These are phyloP conservation scores for Podabrus alpinus DNA, from an alignment of 2,888 invertebrate genomes.

Conservation along the genomic window DNA sequence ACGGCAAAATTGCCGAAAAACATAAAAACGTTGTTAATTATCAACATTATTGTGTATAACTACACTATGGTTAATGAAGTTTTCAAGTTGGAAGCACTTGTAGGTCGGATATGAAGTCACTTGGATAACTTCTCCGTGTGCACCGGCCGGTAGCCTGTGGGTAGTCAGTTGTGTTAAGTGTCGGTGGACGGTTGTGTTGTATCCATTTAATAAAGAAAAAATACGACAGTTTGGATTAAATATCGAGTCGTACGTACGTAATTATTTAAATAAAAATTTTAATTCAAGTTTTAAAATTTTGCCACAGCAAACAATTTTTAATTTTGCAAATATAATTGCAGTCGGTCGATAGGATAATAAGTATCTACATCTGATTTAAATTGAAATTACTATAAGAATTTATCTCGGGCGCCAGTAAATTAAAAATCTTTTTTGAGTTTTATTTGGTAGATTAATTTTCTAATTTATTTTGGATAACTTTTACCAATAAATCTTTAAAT, in stretches of 20 bases:
- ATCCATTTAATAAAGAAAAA: not conserved
- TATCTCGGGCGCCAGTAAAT: not conserved
- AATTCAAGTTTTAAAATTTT: not conserved
- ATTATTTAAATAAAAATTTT: not conserved
- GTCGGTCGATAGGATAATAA: no score
- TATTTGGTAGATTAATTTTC: not conserved
- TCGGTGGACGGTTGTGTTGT: not conserved
- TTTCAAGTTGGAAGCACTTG: conserved; percentile 5
- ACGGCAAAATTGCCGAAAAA: not conserved
- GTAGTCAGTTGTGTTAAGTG: not conserved
- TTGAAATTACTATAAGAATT: no score
- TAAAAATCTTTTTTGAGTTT: not conserved
- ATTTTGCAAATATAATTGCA: not conserved
- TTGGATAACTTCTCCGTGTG: conserved; percentile 1
- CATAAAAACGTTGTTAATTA: not conserved
- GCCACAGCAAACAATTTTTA: not conserved
- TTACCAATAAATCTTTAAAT: not conserved
- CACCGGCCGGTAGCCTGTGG: not conserved
- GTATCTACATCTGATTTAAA: no score
- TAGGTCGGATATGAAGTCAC: conserved; percentile 4
- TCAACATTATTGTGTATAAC: not conserved
- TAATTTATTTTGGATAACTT: not conserved
- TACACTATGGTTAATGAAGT: not conserved
- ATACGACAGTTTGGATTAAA: not conserved
- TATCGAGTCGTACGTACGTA: not conserved